These are phyloP conservation scores for Oreochromis aureus DNA, from an alignment of 2,113 vertebrate genomes.

Conservation along the genomic window DNA sequence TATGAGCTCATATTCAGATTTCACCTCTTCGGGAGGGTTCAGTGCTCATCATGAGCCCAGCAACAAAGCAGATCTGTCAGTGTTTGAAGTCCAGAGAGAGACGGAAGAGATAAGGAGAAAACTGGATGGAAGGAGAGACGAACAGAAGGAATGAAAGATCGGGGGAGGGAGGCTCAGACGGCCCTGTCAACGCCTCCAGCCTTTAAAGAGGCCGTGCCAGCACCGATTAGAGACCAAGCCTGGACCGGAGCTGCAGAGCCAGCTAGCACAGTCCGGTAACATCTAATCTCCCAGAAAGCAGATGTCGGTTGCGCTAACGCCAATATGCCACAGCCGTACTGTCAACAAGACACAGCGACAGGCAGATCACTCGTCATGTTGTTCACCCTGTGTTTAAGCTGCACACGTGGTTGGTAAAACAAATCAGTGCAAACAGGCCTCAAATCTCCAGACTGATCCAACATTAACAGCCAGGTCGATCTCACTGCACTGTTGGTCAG, in stretches of 20 bases:
- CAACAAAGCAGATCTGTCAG: background rate
- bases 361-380: background rate
- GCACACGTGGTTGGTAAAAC: background rate
- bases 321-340: background rate
- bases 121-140: background rate
- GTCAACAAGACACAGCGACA: constrained; percentile 7
- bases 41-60: background rate
- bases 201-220: background rate
- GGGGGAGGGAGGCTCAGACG: background rate
- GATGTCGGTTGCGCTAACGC: constrained; percentile 3
- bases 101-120: background rate
- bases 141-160: background rate
- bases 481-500: background rate
- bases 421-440: background rate
- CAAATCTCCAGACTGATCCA: background rate
- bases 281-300: constrained; percentile 39
- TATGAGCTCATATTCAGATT: background rate
- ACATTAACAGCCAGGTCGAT: constrained; percentile 16
- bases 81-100: background rate
- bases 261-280: background rate
- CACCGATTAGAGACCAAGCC: constrained; percentile 16
- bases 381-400: background rate
- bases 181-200: background rate
- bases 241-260: background rate
- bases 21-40: background rate